A percentile compares a stretch with the other conserved stretches of the same genome.
Evolutionary conservation across 2,113 vertebrate genomes (phyloP).

Genomic region (Aptenodytes patagonicus): DNA sequence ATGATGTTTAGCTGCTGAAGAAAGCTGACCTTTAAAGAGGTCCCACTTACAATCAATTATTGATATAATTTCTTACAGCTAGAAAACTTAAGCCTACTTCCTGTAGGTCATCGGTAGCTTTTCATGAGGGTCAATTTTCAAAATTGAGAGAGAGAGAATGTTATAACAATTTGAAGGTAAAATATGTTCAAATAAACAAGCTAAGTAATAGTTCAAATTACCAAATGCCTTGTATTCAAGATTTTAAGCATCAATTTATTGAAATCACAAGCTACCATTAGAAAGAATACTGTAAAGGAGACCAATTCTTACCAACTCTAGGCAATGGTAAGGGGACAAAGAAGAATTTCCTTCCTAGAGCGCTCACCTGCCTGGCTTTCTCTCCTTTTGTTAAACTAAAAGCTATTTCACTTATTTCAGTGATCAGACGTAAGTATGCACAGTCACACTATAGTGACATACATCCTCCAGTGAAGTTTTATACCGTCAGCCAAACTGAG

Average conservation of each 20-base stretch:
- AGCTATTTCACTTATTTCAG: neutral
- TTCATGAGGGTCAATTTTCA: neutral
- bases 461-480: neutral
- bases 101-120: neutral
- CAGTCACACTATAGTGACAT: neutral
- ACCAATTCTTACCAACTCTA: neutral
- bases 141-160: neutral
- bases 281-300: neutral
- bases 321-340: neutral
- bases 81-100: neutral
- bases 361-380: neutral
- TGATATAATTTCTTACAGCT: neutral
- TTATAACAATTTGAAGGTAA: neutral
- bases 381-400: neutral
- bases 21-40: neutral
- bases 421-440: neutral
- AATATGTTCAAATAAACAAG: neutral
- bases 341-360: neutral
- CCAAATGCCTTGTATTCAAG: neutral
- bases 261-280: neutral
- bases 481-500: neutral
- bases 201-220: neutral
- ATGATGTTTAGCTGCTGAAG: neutral
- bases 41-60: neutral
- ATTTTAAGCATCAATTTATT: neutral